Percentiles rank a stretch among this genome's conserved stretches.
These are phyloP conservation scores for Actinernus sp. DNA, from an alignment of 92 coral and sea anemone species.

Conservation along the genomic window DNA sequence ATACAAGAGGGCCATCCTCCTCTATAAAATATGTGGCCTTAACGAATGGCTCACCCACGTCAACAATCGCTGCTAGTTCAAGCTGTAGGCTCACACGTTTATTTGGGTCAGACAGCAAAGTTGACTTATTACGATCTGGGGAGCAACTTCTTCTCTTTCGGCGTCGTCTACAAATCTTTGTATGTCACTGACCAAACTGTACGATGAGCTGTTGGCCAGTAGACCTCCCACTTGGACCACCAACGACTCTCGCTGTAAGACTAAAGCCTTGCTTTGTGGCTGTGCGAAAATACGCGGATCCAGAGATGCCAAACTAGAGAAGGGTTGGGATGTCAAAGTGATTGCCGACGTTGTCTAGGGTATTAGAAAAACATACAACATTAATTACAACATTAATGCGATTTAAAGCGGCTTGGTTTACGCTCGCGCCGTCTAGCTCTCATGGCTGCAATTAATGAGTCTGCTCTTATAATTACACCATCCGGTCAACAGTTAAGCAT, in stretches of 20 bases:
- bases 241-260: slow-evolving; percentile 47
- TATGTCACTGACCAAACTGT: slow-evolving; percentile 48
- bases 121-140: slow-evolving; percentile 27
- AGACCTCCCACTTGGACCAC: slow-evolving; percentile 50
- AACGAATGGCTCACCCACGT: slow-evolving; percentile 31
- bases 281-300: slow-evolving; percentile 46
- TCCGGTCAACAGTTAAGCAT: too few species aligned
- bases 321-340: slow-evolving; percentile 39
- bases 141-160: slow-evolving; percentile 27
- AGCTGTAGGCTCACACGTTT: slow-evolving; percentile 20
- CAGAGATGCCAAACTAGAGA: slow-evolving; percentile 44
- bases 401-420: slow-evolving; percentile 60
- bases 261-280: slow-evolving; percentile 45
- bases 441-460: slow-evolving; percentile 49
- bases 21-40: slow-evolving; percentile 35
- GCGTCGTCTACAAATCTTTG: slow-evolving; percentile 24
- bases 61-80: slow-evolving; percentile 32
- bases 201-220: slow-evolving; percentile 25
- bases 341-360: slow-evolving; percentile 51
- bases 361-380: too few species aligned
- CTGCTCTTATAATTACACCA: slow-evolving; percentile 22
- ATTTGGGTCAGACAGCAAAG: slow-evolving; percentile 27
- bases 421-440: slow-evolving; percentile 48
- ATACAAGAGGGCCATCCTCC: slow-evolving; percentile 35
- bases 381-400: slow-evolving; percentile 30